Evolutionary conservation across 2,113 vertebrate genomes (phyloP).

Genomic region (Microtus montanus): DNA sequence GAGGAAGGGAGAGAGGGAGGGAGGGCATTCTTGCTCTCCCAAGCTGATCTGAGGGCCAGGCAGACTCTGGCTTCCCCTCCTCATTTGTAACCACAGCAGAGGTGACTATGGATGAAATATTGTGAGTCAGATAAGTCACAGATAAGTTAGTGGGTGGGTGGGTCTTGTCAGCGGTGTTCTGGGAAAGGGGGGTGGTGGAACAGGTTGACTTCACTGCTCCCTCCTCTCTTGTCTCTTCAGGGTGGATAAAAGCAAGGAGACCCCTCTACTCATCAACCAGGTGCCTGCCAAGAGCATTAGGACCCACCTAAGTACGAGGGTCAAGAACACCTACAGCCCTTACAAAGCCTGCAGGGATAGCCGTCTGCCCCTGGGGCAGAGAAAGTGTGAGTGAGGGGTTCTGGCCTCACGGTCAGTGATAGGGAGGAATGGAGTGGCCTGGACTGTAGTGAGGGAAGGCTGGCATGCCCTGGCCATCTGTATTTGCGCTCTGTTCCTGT

Average conservation of each 20-base stretch:
- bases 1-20: no score
- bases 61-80: not conserved
- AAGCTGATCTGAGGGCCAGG: not conserved
- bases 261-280: constrained; percentile 73
- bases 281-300: constrained; percentile 75
- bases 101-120: constrained; percentile 71
- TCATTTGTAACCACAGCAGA: constrained; percentile 42
- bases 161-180: not conserved
- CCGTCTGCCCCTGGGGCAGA: not conserved
- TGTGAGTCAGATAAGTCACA: constrained; percentile 52
- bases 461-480: not conserved
- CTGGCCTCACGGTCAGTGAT: not conserved
- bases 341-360: constrained; percentile 23
- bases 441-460: not conserved
- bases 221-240: constrained; percentile 52
- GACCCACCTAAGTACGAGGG: not conserved
- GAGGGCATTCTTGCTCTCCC: not conserved
- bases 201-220: not conserved
- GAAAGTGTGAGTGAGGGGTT: constrained; percentile 72
- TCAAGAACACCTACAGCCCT: constrained; percentile 70
- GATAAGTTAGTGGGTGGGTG: constrained; percentile 77
- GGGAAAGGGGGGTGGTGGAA: not conserved
- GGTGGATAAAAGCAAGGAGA: constrained; percentile 76
- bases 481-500: not conserved
- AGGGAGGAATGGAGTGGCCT: not conserved